Conservation (phyloP, 2,888 invertebrate species). For the Torymus aiolomorphi region DNA sequence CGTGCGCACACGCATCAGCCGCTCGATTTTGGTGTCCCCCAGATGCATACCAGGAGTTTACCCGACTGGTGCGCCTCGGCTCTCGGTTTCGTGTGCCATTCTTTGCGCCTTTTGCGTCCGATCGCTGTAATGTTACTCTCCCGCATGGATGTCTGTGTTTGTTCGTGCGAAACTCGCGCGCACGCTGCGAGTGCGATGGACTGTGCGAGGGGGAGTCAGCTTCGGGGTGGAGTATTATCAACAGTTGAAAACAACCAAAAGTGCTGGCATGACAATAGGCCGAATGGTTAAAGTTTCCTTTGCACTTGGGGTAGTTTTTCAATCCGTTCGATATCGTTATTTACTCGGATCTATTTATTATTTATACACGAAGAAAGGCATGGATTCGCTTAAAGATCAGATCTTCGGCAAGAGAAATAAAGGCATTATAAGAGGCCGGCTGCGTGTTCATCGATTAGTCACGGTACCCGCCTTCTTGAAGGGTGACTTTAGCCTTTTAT, state of each 20-base stretch:
- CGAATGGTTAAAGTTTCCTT: no score
- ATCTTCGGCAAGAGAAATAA: not conserved
- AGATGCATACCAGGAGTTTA: constrained; percentile 15
- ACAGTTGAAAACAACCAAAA: constrained; percentile 25
- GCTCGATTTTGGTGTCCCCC: not conserved
- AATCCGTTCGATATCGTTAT: no score
- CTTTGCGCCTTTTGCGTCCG: not conserved
- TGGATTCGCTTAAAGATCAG: no score
- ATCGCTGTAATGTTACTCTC: not conserved
- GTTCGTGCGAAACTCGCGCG: not conserved
- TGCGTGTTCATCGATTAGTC: constrained; percentile 74
- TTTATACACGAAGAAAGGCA: no score
- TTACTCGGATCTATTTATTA: no score
- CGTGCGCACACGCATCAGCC: not conserved
- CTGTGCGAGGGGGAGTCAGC: constrained; percentile 19
- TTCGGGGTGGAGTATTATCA: constrained; percentile 11
- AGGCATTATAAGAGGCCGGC: constrained; percentile 65
- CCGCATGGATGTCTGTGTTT: not conserved
- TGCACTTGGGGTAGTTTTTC: no score
- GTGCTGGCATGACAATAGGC: not conserved
- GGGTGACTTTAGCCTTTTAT: constrained; percentile 69
- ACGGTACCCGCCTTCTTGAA: constrained; percentile 71
- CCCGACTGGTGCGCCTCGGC: not conserved
- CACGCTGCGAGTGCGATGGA: no score
- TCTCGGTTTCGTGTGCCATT: not conserved